Conservation (phyloP, 2,797 vertebrate species). For the Myotis vivesi region DNA sequence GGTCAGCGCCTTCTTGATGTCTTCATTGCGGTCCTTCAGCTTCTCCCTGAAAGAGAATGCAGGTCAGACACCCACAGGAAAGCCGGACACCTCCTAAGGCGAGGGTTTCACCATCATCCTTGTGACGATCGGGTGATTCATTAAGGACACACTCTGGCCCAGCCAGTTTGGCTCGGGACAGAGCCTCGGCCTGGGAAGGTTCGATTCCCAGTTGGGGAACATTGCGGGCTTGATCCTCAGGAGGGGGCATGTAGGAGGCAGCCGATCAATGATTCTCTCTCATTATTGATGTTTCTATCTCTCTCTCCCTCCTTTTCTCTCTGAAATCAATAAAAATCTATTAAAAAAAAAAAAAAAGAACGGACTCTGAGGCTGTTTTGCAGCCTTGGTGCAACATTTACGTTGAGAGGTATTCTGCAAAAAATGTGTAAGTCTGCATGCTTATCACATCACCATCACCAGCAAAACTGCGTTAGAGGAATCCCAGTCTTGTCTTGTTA, state of each 20-base stretch:
- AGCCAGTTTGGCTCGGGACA: too few species aligned
- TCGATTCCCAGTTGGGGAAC: too few species aligned
- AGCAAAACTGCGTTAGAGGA: not conserved
- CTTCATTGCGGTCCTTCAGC: constrained; percentile 78
- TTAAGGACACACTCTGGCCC: too few species aligned
- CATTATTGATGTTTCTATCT: too few species aligned
- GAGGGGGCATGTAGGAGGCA: too few species aligned
- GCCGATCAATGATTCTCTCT: too few species aligned
- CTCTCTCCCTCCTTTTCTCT: too few species aligned
- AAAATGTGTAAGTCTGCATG: not conserved
- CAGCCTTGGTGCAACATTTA: not conserved
- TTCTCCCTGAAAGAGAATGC: constrained; percentile 79
- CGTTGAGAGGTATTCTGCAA: not conserved
- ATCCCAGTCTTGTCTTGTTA: not conserved
- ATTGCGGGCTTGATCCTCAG: too few species aligned
- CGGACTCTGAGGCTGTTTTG: not conserved
- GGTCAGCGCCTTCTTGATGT: constrained; percentile 76
- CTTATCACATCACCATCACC: not conserved
- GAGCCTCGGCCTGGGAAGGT: too few species aligned
- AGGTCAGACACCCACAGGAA: constrained; percentile 47
- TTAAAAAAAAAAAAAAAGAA: too few species aligned
- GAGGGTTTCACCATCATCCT: not conserved
- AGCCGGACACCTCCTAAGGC: not conserved
- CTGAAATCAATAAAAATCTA: too few species aligned
- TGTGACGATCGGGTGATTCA: not conserved